Percentiles rank a stretch among this genome's conserved stretches.
These are phyloP conservation scores for Whitmania pigra DNA, from an alignment of 1,140 invertebrate species.

Conservation along the genomic window DNA sequence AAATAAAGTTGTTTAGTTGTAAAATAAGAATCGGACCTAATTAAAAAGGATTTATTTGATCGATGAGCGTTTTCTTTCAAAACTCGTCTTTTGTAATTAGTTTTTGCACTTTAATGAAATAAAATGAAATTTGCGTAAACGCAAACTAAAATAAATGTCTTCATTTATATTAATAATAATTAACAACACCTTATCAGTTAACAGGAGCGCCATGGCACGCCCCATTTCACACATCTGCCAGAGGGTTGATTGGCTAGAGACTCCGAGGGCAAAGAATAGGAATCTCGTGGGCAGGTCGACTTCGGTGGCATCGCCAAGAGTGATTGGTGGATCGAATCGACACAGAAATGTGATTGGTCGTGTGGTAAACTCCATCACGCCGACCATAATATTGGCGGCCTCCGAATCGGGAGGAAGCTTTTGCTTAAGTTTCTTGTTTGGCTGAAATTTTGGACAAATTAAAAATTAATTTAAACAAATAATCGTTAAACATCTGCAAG, in stretches of 20 bases:
- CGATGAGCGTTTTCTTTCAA: too few species aligned
- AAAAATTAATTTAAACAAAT: too few species aligned
- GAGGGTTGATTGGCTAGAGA: constrained; percentile 53
- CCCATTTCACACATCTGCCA: constrained; percentile 48
- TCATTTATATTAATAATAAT: background rate
- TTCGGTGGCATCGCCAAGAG: constrained; percentile 38
- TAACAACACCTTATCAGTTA: constrained; percentile 41
- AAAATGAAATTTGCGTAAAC: too few species aligned
- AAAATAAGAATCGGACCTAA: too few species aligned
- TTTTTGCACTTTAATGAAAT: too few species aligned
- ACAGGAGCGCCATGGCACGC: constrained; percentile 35
- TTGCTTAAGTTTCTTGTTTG: constrained; percentile 31
- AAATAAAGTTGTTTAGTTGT: too few species aligned
- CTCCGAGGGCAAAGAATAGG: constrained; percentile 66
- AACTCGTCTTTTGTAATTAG: too few species aligned
- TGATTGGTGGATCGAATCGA: constrained; percentile 29
- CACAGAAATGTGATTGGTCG: constrained; percentile 35
- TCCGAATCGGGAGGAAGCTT: constrained; percentile 40
- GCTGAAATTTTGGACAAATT: constrained; percentile 10
- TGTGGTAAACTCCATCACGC: constrained; percentile 32
- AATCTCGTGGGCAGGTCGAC: constrained; percentile 36
- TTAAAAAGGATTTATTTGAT: too few species aligned
- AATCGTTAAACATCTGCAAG: too few species aligned
- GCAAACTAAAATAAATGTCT: too few species aligned
- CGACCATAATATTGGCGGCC: constrained; percentile 39